A percentile compares a stretch with the other conserved stretches of the same genome.
phyloP scores from a whole-genome alignment of 2,797 vertebrate genomes.

The Paguma larvata region DNA sequence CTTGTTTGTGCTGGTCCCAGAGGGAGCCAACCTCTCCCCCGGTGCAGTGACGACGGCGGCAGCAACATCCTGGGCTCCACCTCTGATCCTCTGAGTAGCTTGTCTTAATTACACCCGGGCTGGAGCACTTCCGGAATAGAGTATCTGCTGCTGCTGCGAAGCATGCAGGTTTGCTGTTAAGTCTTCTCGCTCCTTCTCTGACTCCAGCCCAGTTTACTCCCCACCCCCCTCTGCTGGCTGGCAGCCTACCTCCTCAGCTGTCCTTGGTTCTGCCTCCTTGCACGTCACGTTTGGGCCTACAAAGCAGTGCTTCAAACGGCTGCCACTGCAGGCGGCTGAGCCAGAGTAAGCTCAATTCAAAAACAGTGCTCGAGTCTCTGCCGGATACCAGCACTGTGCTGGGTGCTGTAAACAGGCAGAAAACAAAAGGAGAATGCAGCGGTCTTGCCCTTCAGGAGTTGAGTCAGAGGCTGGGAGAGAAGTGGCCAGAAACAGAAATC shows the following conservation, averaged over 20 bases:
- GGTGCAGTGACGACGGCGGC: neutral
- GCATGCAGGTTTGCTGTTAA: neutral
- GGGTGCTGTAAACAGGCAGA: neutral
- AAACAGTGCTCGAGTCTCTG: slow-evolving; percentile 26
- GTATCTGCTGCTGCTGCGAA: neutral
- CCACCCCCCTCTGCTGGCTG: neutral
- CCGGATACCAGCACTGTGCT: neutral
- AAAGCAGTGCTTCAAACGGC: neutral
- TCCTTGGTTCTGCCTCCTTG: slow-evolving; percentile 45
- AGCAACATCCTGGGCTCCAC: neutral
- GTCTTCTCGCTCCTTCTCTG: slow-evolving; percentile 23
- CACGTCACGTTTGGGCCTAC: neutral
- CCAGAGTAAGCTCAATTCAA: slow-evolving; percentile 10
- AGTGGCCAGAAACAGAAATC: neutral
- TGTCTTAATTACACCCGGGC: slow-evolving; percentile 67
- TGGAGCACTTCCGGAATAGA: neutral
- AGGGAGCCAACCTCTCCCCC: neutral
- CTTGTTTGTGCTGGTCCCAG: neutral
- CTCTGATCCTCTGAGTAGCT: slow-evolving; percentile 18
- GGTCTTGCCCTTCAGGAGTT: slow-evolving; percentile 27
- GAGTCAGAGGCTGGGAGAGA: neutral
- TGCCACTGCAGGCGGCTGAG: neutral
- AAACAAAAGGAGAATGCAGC: neutral
- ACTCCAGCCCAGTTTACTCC: neutral
- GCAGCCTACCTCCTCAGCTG: neutral